Base-by-base conservation (phyloP, 2,888 invertebrate genomes). In the Hipparchia semele region DNA sequence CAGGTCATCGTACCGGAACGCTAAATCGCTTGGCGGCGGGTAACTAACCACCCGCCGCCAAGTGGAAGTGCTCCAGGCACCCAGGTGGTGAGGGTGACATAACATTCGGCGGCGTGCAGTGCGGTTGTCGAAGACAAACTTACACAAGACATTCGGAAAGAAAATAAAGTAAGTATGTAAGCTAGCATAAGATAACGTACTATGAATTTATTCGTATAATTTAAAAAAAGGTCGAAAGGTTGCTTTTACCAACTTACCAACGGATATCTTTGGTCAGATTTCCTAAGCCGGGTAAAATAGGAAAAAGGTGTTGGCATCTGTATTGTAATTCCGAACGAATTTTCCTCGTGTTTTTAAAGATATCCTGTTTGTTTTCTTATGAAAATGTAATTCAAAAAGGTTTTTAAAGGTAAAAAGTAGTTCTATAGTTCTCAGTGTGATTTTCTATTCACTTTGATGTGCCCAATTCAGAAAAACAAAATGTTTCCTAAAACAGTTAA, bases 261-360 rank as follows among this genome's bases (percentile, higher is more conserved):
- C 61, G 45, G 39, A 69, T 69, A 60, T 69, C 60, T 53, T 39
- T 39, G 69, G 60, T 68, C 68, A 68, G 68, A 68, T 23, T 68
- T 60, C 60, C 51, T 69, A 69, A 69, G 69, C 69, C 69, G 60
- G 69, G 69, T 51, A 13, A 61, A 69, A 69, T 61, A 49, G 69
- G 61, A 69, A 69, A 69, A 69, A 61, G 69, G 60, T 69, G 69
- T 69, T 45, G 69, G 53, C 61, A 68, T 59, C 68, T 49, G 58
- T 59, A 59, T 69, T 69, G 53, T 53, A 61, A 69, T 61, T 51
- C 60, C 46, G 49, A 33, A 68, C 51, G 68, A 69, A 69, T 61
- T 69, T 61, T 51, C 49, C 68, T 59, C 33, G 56, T 33, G 33
- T 65, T 53, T 65, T 53, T 53, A 65, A 53, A 65, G 33, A 53